Percentiles rank a stretch among this genome's conserved stretches.
phyloP scores from a whole-genome alignment of 2,888 invertebrate species.

The Hypsopygia costalis region DNA sequence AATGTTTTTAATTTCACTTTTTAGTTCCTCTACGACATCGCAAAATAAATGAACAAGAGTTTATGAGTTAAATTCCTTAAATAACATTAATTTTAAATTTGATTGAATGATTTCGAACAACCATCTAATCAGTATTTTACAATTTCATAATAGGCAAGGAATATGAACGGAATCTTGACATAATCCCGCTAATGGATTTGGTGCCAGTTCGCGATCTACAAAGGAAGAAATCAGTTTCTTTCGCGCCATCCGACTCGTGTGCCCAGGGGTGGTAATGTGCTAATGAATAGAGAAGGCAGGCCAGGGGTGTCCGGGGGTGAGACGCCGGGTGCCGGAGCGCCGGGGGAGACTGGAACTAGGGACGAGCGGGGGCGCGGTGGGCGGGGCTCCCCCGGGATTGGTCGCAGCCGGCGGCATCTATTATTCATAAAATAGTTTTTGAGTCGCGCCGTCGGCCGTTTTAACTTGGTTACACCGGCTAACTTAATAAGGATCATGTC shows the following conservation, averaged over 20 bases:
- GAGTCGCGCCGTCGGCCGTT: slow-evolving; percentile 73
- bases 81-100: too few relatives aligned
- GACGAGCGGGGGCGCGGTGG: slow-evolving; percentile 42
- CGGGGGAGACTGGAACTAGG: slow-evolving; percentile 26
- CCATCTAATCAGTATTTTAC: too few relatives aligned
- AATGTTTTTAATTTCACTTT: too few relatives aligned
- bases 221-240: slow-evolving; percentile 69
- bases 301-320: slow-evolving; percentile 30
- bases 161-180: slow-evolving; percentile 2
- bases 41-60: too few relatives aligned
- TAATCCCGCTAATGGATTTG: slow-evolving; percentile 1
- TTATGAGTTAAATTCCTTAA: too few relatives aligned
- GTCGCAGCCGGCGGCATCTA: slow-evolving; percentile 73
- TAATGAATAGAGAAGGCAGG: slow-evolving; percentile 74
- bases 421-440: slow-evolving; percentile 81
- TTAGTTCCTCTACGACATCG: too few relatives aligned
- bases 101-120: too few relatives aligned
- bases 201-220: slow-evolving; percentile 17
- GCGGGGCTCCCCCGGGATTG: slow-evolving; percentile 76
- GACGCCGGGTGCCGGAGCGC: slow-evolving; percentile 28
- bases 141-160: too few relatives aligned
- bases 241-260: slow-evolving; percentile 46
- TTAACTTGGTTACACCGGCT: slow-evolving; percentile 66
- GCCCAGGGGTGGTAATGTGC: slow-evolving; percentile 74
- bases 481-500: slow-evolving; percentile 78